Conservation (phyloP, 2,888 invertebrate species). For the Chironomus riparius region DNA sequence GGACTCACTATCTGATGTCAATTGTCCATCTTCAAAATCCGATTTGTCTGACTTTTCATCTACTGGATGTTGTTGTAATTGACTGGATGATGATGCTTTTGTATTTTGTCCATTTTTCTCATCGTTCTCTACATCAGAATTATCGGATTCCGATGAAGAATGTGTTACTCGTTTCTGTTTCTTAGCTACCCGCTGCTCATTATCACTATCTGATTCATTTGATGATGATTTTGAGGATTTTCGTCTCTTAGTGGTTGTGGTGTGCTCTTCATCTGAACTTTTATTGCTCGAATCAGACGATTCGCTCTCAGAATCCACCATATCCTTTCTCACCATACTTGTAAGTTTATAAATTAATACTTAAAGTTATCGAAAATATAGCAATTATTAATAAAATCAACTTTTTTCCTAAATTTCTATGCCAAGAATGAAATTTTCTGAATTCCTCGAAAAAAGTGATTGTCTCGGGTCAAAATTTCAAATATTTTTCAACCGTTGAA, state of each 20-base stretch:
- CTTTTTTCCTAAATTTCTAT: too few relatives aligned
- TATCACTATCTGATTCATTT: neutral
- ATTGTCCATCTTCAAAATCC: conserved; percentile 83
- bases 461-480: too few relatives aligned
- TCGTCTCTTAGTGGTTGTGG: neutral
- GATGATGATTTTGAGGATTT: neutral
- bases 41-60: conserved; percentile 47
- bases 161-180: conserved; percentile 12
- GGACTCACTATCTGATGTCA: conserved; percentile 60
- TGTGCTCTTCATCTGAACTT: conserved; percentile 1
- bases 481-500: too few relatives aligned
- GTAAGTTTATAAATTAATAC: too few relatives aligned
- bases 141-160: neutral
- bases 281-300: conserved; percentile 7
- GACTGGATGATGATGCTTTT: conserved; percentile 26
- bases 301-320: conserved; percentile 12
- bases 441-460: too few relatives aligned
- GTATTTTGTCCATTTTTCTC: neutral
- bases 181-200: neutral
- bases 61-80: neutral
- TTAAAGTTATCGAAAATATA: too few relatives aligned
- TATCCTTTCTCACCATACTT: conserved; percentile 5
- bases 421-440: too few relatives aligned
- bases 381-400: too few relatives aligned
- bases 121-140: neutral